Conservation (phyloP, 2,113 vertebrate species). For the Halichoerus grypus region DNA sequence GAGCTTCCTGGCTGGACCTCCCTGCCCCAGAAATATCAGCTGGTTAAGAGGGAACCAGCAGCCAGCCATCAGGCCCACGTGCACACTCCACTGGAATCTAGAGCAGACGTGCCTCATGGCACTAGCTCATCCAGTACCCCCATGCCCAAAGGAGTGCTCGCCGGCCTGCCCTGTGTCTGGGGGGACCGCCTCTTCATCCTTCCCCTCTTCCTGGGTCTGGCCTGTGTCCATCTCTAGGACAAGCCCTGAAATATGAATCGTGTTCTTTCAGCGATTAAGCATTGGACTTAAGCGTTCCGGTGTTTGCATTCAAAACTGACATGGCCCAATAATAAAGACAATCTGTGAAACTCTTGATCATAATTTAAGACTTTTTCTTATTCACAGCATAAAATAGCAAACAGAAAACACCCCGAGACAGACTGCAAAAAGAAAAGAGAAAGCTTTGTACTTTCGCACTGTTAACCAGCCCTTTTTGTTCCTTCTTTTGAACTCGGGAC, state of each 20-base stretch:
- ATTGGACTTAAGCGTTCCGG: neutral
- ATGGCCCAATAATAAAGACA: neutral
- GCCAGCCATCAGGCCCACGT: neutral
- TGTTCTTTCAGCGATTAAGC: neutral
- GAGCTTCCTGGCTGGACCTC: neutral
- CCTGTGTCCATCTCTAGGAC: neutral
- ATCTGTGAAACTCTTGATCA: neutral
- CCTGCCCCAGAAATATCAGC: neutral
- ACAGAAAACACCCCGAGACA: neutral
- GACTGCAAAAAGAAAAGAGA: neutral
- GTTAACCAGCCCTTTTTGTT: neutral
- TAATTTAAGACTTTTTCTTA: neutral
- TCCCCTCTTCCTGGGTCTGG: neutral
- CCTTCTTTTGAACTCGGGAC: neutral
- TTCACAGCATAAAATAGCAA: neutral
- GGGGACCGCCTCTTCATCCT: neutral
- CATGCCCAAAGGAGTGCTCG: neutral
- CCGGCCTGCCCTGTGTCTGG: neutral
- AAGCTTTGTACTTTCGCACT: neutral
- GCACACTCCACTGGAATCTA: neutral
- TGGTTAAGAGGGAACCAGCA: neutral
- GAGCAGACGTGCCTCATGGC: neutral
- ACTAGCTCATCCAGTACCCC: neutral
- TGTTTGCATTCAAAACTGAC: neutral
- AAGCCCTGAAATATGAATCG: neutral